Base-by-base conservation (phyloP, 2,797 vertebrate genomes). In the Pangasius macronema region DNA sequence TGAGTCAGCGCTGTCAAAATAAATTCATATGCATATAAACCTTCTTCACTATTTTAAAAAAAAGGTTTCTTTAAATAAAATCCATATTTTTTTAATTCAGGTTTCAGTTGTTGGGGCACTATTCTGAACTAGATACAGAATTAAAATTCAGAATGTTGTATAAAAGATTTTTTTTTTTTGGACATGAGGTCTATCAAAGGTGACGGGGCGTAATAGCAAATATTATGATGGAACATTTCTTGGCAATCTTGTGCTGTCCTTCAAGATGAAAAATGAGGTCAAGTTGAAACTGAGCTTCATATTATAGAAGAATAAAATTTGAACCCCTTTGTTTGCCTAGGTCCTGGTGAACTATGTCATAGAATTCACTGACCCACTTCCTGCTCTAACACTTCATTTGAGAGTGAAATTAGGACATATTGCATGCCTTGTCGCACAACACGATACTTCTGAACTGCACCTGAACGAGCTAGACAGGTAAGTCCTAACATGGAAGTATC, bases 381-480 rank as follows among this genome's bases (percentile, higher is more conserved):
- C 61, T 76, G 75, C 57, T 76, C 75, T 70, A 79, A 76, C 39
- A n/a, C 75, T 75, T 84, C 75, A 46, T 55, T 57, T 33, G 22
- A 63, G 22, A 51, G 75, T 59, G 42, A 82, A 70, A 84, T 36
- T 39, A 53, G 61, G 79, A 65, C n/a, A 86, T 33, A 80, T 85
- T 89, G 57, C 46, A 84, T 85, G 77, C 85, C 85, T 81, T 84
- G 80, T 85, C 77, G 39, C 87, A 88, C 81, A 81, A 85, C 13
- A 70, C 8, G 22, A 65, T 87, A 67, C 72, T 57, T 75, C 53
- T 82, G 86, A 83, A 76, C 16, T 84, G 86, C 86, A 85, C 80
- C 77, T 82, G 77, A 82, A 88, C 65, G 82, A 86, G 80, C 84
- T 88, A 55, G 70, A 85, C 82, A 30, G 72, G 85, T 59, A 27